Evolutionary conservation across 23 tunicate genomes (phyloP), one percentile per base, ranked within the genome.

Genomic region (Halocynthia aurantium): DNA sequence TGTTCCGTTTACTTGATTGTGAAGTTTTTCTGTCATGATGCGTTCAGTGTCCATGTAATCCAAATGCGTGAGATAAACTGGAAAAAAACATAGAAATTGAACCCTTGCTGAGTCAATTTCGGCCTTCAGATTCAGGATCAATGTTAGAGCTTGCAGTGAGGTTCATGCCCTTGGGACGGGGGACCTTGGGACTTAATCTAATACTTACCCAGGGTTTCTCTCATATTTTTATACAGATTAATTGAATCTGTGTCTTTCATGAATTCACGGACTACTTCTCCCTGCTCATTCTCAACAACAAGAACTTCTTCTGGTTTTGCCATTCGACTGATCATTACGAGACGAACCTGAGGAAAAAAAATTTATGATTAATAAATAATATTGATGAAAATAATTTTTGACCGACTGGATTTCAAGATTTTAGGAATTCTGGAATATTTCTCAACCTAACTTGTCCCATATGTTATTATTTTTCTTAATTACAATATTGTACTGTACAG

Each of bases 221-320:
- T 89, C 99, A 96, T 96, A 40, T 91, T 96, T 71, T 96, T 96
- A 51, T 96, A 96, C 17, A 96, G 76, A 78, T 96, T 96, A 69
- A 96, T 96, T 17, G 96, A 89, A 68, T 96, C 99, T 13, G 99
- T 96, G 77, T 96, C 99, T 70, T 96, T 96, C 95, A 96, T 85
- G 65, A 89, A 91, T 75, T 96, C 96, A 8, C 99, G 70, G 4
- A 96, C 99, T 61, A 96, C 99, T 56, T 96, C 99, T 6, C 99
- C 99, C 70, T 96, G 96, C 71, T 96, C 99, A 66, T 96, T 96
- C 72, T 96, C 99, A 60, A 96, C 99, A 17, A 96, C 96, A 31
- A 96, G 65, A 67, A 96, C 99, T 80, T 96, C 99, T 71, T 96
- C 99, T 13, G 99, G 99, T 80, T 89, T 95, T 13, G 99, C 99